These are phyloP conservation scores for Halyomorpha halys DNA, from an alignment of 1,140 invertebrate species.

Conservation along the genomic window DNA sequence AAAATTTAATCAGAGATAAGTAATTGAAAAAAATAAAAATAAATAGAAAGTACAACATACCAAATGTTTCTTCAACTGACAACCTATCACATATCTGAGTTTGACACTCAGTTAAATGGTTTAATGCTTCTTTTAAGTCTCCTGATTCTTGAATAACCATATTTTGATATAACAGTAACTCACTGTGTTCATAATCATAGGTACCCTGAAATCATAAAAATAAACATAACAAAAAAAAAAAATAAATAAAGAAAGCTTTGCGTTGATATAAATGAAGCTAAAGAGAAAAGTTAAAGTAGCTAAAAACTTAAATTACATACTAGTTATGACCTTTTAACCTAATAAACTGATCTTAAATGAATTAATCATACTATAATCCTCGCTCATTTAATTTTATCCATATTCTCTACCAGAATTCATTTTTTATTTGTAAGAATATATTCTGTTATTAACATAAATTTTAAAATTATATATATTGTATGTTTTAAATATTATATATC, in stretches of 20 bases:
- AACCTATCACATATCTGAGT: conserved; percentile 89
- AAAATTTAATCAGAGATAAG: no score
- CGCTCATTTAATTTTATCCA: no score
- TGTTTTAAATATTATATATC: no score
- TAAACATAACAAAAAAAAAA: conserved; percentile 16
- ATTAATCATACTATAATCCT: no score
- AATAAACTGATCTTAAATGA: no score
- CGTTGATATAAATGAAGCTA: no score
- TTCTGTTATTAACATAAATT: conserved; percentile 1
- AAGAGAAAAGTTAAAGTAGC: no score
- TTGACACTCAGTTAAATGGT: conserved; percentile 77
- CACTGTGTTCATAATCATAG: conserved; percentile 94
- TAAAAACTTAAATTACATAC: no score
- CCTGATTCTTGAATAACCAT: conserved; percentile 90
- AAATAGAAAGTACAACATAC: conserved; percentile 35
- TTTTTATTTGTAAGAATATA: conserved; percentile 24
- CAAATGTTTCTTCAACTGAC: conserved; percentile 78
- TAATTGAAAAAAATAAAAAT: no score
- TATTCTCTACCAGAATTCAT: background rate
- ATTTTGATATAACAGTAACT: conserved; percentile 93
- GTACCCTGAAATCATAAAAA: conserved; percentile 45
- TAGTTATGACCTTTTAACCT: no score
- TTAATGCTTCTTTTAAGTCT: conserved; percentile 61
- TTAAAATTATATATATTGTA: background rate
- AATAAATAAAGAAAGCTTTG: background rate